Evolutionary conservation across 2,888 invertebrate species (phyloP), one percentile per base, ranked within the genome.

Genomic region (Pedicia rivosa): DNA sequence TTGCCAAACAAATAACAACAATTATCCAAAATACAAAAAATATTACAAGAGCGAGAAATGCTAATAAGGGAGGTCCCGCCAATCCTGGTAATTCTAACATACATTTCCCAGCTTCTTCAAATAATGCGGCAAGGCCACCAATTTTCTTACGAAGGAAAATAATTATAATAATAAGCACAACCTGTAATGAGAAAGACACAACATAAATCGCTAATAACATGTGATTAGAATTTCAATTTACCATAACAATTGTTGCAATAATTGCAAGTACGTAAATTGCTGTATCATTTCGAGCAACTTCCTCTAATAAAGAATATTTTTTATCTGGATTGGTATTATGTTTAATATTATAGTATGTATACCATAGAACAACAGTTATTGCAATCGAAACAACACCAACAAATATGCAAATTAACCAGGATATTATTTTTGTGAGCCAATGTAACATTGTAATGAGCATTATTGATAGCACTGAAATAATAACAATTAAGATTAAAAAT

Each of bases 21-120:
- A 74, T 64, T 10, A 88, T 68, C 91, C 92, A 94, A 63, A 84
- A 86, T 42, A 76, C 63, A 47, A 90, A 77, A 58, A 92, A 90
- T 35, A 75, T 51, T 15, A 80, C 59, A 1, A 94, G 67, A 40
- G 80, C 71, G 42, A 80, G 48, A 56, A 90, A 87, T 2, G 92
- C 92, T 51, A 86, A 59, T 10, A 86, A 56, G 1, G 87, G 87
- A 52, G 91, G 91, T 28, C 88, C 64, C 51, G 91, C 75, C 31
- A 94, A 65, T 4, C 78, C 75, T 0, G 94, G 92, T 47, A 92
- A 71, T 47, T 78, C 76, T 39, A 77, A 72, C 48, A 94, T 69
- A 53, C 90, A 92, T 50, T 78, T 75, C 10, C 88, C 86, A 2
- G 92, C 88, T 62, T 92, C 91, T 53, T 78, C 78, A 56, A 94